A percentile compares a stretch with the other conserved stretches of the same genome.
phyloP scores from a whole-genome alignment of 1,140 invertebrate genomes.

The Zaprionus capensis region DNA sequence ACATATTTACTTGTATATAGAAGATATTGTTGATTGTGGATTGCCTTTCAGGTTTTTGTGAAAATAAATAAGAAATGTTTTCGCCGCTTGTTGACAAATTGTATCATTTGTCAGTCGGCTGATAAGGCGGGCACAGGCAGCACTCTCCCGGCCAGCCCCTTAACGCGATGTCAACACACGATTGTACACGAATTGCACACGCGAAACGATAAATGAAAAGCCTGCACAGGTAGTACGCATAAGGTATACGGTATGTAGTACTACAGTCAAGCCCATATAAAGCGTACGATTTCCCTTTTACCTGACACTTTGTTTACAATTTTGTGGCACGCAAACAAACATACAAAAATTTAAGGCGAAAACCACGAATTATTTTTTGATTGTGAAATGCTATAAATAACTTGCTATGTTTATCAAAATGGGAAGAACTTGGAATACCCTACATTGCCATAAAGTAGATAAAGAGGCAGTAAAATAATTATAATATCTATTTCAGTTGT shows the following conservation, averaged over 20 bases:
- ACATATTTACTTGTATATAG: neutral
- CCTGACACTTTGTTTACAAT: slow-evolving; percentile 29
- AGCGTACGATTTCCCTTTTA: slow-evolving; percentile 8
- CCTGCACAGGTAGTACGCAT: slow-evolving; percentile 7
- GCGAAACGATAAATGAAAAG: slow-evolving; percentile 20
- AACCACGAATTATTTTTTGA: slow-evolving; percentile 1
- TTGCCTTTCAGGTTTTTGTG: slow-evolving; percentile 26
- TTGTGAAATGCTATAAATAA: slow-evolving; percentile 6
- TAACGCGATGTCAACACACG: slow-evolving; percentile 28
- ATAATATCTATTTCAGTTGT: no score
- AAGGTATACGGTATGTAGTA: neutral
- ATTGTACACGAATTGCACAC: slow-evolving; percentile 18
- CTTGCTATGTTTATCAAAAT: neutral
- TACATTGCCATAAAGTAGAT: neutral
- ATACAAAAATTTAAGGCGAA: slow-evolving; percentile 10
- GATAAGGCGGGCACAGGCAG: slow-evolving; percentile 26
- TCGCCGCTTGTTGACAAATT: slow-evolving; percentile 56
- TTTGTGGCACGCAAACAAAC: slow-evolving; percentile 11
- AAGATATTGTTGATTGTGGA: slow-evolving; percentile 14
- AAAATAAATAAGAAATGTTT: slow-evolving; percentile 18
- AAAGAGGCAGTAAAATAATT: no score
- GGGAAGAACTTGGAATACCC: neutral
- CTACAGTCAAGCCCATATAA: neutral
- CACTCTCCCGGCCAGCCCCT: slow-evolving; percentile 10
- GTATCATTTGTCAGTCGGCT: slow-evolving; percentile 57